Percentiles rank a stretch among this genome's conserved stretches.
Evolutionary conservation across 2,113 vertebrate genomes (phyloP).

Genomic region (Tachysurus vachellii): DNA sequence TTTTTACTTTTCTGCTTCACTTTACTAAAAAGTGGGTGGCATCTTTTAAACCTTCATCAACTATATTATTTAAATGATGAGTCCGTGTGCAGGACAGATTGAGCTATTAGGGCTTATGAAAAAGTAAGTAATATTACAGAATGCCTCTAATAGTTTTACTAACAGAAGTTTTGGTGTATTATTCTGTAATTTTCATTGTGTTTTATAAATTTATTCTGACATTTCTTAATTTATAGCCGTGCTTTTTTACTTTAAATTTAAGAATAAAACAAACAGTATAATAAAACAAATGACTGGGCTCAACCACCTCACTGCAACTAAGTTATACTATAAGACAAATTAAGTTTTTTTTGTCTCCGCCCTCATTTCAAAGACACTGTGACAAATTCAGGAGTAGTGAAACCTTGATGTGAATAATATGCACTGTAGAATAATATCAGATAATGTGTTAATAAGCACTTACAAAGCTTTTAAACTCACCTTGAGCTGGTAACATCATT

Average conservation of each 20-base stretch:
- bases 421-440: background rate
- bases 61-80: background rate
- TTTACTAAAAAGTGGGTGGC: background rate
- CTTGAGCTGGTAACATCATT: constrained; percentile 83
- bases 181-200: background rate
- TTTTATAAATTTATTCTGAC: background rate
- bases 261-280: background rate
- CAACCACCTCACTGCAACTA: background rate
- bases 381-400: background rate
- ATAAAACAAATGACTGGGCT: background rate
- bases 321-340: background rate
- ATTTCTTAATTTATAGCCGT: background rate
- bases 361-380: background rate
- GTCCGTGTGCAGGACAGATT: background rate
- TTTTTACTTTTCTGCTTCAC: background rate
- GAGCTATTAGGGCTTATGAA: background rate
- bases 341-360: background rate
- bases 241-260: background rate
- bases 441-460: background rate
- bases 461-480: constrained; percentile 67
- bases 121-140: background rate
- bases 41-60: background rate
- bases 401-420: background rate
- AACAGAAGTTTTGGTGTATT: background rate
- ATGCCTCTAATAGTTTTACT: background rate